Conservation (phyloP, 2,888 invertebrate species). For the Hartigia nigra region DNA sequence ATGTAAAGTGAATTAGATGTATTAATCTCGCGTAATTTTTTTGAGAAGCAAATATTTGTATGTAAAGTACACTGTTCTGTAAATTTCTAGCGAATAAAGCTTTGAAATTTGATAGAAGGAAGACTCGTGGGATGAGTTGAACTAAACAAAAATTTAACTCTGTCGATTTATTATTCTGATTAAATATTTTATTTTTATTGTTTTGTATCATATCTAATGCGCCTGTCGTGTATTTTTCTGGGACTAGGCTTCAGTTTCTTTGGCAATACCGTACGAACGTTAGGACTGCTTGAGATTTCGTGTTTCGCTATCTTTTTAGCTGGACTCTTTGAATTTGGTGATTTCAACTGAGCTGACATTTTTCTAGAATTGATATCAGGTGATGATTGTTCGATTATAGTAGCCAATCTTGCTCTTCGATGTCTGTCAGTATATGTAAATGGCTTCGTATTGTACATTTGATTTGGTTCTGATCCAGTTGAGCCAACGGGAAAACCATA, state of each 20-base stretch:
- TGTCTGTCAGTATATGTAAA: conserved; percentile 22
- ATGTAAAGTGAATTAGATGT: background rate
- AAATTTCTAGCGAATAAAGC: background rate
- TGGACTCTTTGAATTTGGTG: conserved; percentile 32
- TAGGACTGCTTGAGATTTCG: conserved; percentile 20
- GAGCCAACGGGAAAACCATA: conserved; percentile 24
- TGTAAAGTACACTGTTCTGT: background rate
- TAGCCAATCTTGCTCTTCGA: conserved; percentile 32
- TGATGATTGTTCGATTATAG: conserved; percentile 31
- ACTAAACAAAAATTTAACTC: background rate
- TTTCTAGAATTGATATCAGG: conserved; percentile 6
- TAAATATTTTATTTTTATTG: background rate
- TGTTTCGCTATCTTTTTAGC: conserved; percentile 39
- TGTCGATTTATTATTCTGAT: background rate
- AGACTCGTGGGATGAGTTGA: background rate
- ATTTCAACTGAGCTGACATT: conserved; percentile 12
- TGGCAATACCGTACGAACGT: conserved; percentile 13
- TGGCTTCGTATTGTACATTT: conserved; percentile 23
- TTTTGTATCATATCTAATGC: conserved; percentile 22
- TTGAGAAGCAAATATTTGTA: background rate
- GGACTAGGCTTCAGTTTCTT: conserved; percentile 28
- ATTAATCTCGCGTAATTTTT: background rate
- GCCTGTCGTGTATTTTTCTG: conserved; percentile 26
- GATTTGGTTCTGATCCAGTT: conserved; percentile 22
- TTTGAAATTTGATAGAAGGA: background rate